Evolutionary conservation across 2,888 invertebrate species (phyloP), one percentile per base, ranked within the genome.

Genomic region (Blastobasis lacticolella): DNA sequence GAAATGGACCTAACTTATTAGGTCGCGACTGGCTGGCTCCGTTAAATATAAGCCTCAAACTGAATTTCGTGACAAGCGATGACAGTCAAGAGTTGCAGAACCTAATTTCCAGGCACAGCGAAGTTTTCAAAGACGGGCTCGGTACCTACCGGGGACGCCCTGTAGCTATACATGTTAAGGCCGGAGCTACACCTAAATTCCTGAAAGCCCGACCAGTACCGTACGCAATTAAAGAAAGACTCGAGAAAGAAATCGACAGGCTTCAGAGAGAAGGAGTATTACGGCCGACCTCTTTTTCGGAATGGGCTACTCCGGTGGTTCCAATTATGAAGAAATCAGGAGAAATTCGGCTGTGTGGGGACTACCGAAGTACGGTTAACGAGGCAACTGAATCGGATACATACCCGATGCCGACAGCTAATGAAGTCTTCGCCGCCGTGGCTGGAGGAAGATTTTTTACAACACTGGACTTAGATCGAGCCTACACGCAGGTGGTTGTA

Each of bases 401-500:
- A 9, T 50, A 50, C n/a, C 54, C 48, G 8, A 10, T 54, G 23
- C 54, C 49, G 7, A 48, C 50, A 41, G 5, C 48, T 5, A 50
- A 50, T 40, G 54, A 54, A 42, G 50, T 46, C 6, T 54, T 54
- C 41, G 37, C 37, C 23, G 46, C 38, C n/a, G 8, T 48, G 23
- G 37, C 37, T 10, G 54, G 47, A 44, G 46, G 54, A 4, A 38
- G 6, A 36, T 36, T 46, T 10, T 55, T 52, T 36, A 48, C 52
- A 38, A 55, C 52, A 45, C 46, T 52, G 37, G 54, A 55, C 49
- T 50, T 52, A 42, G 49, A 55, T 42, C 44, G 38, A 38, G 54
- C 52, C 5, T 55, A 55, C 42, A 55, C 46, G n/a, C n/a, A n/a
- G n/a, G n/a, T n/a, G n/a, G n/a, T n/a, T n/a, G n/a, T n/a, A n/a